Evolutionary conservation across 2,888 invertebrate species (phyloP), one percentile per base, ranked within the genome.

Genomic region (Ectobius pallidus): DNA sequence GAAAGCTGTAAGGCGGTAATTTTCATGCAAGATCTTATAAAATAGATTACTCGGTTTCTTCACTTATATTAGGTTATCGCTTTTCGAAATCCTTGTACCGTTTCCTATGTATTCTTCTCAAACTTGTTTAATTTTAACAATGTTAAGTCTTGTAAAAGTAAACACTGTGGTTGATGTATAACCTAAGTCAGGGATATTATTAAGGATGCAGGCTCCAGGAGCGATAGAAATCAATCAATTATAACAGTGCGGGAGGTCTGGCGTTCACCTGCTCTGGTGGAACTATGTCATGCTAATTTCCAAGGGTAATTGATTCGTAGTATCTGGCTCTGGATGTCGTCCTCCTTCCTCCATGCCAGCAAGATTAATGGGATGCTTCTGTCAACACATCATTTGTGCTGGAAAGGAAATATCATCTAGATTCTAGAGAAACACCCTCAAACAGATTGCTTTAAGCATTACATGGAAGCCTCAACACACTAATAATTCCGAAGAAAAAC

Each of bases 151-250:
- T 18, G 22, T 52, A 52, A 34, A 52, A 16, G 46, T 52, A 52
- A 52, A 52, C 14, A 3, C 22, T 52, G 14, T 11, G 52, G 52
- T 9, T 52, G 25, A 52, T 52, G 52, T 52, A 52, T 22, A 22
- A 25, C 52, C 52, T 3, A 0, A 46, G 9, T 30, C 30, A 25
- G 22, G n/a, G 58, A 16, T 30, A 30, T 58, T 58, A 30, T 58
- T 58, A 58, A 32, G n/a, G 58, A 58, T 4, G 7, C 1, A 30
- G n/a, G 30, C 14, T 4, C 25, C 4, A 30, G 16, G 11, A 25
- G 20, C 63, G 65, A 65, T 65, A 44, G 18, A 22, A 65, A 65
- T 65, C 65, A n/a, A 65, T 46, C 44, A 46, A 20, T 39, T 62
- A 39, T 22, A 39, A 20, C n/a, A 18, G 58, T 1, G 46, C 3